Base-by-base conservation (phyloP, 2,888 invertebrate genomes). In the Desoria tigrina region DNA sequence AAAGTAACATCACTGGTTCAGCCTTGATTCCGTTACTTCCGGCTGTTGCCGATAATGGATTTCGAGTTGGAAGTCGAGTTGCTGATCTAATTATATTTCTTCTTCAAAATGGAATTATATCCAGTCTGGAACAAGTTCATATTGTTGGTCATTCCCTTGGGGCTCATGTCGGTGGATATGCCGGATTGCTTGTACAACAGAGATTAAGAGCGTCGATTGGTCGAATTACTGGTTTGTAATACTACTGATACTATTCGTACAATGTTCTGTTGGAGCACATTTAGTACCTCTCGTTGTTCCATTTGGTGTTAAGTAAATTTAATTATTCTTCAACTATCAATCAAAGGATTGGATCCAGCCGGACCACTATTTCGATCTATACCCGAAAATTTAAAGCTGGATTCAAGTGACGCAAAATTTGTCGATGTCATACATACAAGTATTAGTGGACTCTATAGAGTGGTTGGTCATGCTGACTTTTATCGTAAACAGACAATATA, bases 341-440 rank as follows among this genome's bases (percentile, higher is more conserved):
- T 26, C 21, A 6, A 51, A 49, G 55, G 63, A 7, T 49, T 63
- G 49, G 63, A 63, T 18, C 57, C 57, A 21, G 57, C 61, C 11
- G 55, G 45, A 14, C 66, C 66, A 11, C 42, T 49, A 9, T 66
- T 66, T 39, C 18, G 50, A 27, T 24, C 24, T 45, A 23, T 32
- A 23, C 57, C 42, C 21, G 16, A 18, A n/a, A 57, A 55, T 24
- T 49, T 37, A 37, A 42, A 66, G 23, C 54, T 72, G n/a, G 68
- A 70, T 39, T 61, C 65, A 61, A 42, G 42, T 26, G 72, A 70
- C 42, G 72, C 72, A 1, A 55, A 59, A 7, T 68, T 72, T 56
- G 70, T 70, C 1, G 70, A 72, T 39, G 64, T 71, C 1, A 65
- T 70, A 26, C 72, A 72, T 39, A 70, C 72, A 16, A 65, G 65